phyloP scores from a whole-genome alignment of 2,113 vertebrate species.

The Scopus umbretta region DNA sequence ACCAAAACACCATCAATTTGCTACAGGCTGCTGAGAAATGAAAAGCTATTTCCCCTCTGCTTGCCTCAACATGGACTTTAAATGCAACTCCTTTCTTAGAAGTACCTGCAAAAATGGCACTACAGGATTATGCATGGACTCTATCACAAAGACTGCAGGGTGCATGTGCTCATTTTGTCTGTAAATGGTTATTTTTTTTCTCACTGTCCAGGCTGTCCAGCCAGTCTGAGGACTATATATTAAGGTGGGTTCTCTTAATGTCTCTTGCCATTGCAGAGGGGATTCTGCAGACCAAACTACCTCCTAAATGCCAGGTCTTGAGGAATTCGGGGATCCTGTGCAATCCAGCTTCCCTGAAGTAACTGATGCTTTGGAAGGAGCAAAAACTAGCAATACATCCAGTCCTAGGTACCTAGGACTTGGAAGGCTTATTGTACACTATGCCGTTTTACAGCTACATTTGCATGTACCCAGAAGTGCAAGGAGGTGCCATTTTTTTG shows the following conservation, averaged over 20 bases:
- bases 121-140: not conserved
- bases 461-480: not conserved
- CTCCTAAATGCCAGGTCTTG: not conserved
- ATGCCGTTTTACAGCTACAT: not conserved
- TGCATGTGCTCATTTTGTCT: not conserved
- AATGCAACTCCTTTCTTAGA: not conserved
- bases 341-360: not conserved
- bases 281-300: not conserved
- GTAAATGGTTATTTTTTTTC: not conserved
- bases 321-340: not conserved
- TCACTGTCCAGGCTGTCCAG: too few species aligned
- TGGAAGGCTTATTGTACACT: not conserved
- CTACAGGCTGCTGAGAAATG: not conserved
- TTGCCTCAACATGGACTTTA: not conserved
- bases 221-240: not conserved
- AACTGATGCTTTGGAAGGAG: not conserved
- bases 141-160: not conserved
- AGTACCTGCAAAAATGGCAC: not conserved
- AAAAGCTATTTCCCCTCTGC: not conserved
- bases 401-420: not conserved
- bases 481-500: not conserved
- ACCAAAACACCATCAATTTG: conserved; percentile 11
- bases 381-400: not conserved
- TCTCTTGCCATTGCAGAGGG: not conserved
- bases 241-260: not conserved